Conservation (phyloP, 2,797 vertebrate species). For the Anableps anableps region DNA sequence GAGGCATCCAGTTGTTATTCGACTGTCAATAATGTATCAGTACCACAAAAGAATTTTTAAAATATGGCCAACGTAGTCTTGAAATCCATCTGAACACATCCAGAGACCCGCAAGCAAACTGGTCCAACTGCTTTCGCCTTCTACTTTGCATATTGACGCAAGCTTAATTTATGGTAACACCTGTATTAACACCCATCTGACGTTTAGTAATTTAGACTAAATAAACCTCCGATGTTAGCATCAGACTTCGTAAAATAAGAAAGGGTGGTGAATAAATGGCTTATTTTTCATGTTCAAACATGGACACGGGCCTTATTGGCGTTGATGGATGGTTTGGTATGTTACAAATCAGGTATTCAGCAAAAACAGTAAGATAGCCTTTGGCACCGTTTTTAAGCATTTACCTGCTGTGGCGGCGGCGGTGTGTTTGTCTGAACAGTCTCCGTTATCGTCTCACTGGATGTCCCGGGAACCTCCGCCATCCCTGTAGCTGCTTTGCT, state of each 20-base stretch:
- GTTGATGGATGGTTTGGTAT: background rate
- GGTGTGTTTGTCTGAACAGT: constrained; percentile 79
- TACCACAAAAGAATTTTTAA: background rate
- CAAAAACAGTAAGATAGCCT: background rate
- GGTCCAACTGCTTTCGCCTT: background rate
- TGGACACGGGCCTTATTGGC: background rate
- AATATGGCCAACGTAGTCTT: background rate
- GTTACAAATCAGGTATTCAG: background rate
- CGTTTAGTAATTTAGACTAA: background rate
- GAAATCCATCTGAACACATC: background rate
- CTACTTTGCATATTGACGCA: background rate
- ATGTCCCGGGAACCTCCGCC: constrained; percentile 84
- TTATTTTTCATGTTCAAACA: background rate
- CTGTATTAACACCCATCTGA: background rate
- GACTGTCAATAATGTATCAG: background rate
- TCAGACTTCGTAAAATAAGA: background rate
- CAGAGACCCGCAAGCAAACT: background rate
- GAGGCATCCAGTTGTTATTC: background rate
- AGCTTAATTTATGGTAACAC: background rate
- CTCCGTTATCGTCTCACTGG: constrained; percentile 86
- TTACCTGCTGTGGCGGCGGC: constrained; percentile 82
- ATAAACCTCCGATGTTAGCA: background rate
- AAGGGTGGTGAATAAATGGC: background rate
- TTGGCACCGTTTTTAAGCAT: background rate
- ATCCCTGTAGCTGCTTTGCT: constrained; percentile 70